phyloP scores from a whole-genome alignment of 1,140 invertebrate genomes.

The Eumaeus atala region DNA sequence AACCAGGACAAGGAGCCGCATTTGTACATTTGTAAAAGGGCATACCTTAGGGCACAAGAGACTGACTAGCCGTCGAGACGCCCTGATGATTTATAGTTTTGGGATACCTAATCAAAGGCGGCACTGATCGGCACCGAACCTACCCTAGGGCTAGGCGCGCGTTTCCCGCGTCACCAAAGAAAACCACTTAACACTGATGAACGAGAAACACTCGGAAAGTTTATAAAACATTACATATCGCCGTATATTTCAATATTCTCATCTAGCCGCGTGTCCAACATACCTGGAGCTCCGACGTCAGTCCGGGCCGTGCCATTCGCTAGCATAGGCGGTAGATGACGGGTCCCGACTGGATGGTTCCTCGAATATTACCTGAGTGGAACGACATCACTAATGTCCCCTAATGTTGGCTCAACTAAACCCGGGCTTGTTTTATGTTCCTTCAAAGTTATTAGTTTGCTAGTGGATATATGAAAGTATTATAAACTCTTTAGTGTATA shows the following conservation, averaged over 20 bases:
- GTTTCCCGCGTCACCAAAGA: too few species aligned
- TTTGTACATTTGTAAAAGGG: too few species aligned
- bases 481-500: too few species aligned
- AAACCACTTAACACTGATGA: too few species aligned
- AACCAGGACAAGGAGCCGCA: too few species aligned
- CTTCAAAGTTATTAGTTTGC: background rate
- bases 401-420: conserved; percentile 32
- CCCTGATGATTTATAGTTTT: too few species aligned
- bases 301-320: conserved; percentile 18
- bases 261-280: conserved; percentile 29
- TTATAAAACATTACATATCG: background rate
- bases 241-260: conserved; percentile 31
- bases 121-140: too few species aligned
- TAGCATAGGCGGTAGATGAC: conserved; percentile 15
- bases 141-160: too few species aligned
- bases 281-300: conserved; percentile 26
- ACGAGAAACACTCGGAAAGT: too few species aligned
- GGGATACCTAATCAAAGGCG: too few species aligned
- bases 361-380: conserved; percentile 36
- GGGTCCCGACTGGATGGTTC: conserved; percentile 24
- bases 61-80: too few species aligned
- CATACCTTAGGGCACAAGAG: too few species aligned
- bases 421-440: conserved; percentile 4
- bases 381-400: conserved; percentile 37
- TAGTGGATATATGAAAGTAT: background rate